A percentile compares a stretch with the other conserved stretches of the same genome.
phyloP scores from a whole-genome alignment of 2,888 invertebrate genomes.

The Ophion slaviceki region DNA sequence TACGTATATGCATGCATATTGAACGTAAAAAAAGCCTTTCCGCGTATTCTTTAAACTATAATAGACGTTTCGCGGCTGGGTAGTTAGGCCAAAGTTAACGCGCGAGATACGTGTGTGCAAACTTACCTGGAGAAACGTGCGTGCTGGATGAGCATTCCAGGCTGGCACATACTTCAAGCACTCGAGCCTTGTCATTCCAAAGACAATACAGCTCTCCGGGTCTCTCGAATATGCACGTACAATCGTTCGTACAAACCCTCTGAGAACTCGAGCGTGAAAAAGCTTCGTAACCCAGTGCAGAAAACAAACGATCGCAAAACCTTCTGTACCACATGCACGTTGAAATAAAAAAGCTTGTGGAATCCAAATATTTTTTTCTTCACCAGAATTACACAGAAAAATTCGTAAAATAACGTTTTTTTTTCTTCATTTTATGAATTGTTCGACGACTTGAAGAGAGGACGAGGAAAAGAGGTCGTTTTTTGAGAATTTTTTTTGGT shows the following conservation, averaged over 20 bases:
- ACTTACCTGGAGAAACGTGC: constrained; percentile 11
- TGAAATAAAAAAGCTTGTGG: no score
- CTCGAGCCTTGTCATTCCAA: constrained; percentile 35
- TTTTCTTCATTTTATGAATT: no score
- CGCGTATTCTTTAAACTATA: constrained; percentile 44
- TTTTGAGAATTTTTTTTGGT: no score
- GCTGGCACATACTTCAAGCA: constrained; percentile 38
- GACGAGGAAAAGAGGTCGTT: no score
- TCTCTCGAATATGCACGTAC: not conserved
- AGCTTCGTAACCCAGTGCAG: constrained; percentile 20
- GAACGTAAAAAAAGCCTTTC: not conserved
- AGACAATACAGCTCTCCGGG: constrained; percentile 40
- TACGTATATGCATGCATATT: not conserved
- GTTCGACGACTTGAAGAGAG: no score
- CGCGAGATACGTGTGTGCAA: not conserved
- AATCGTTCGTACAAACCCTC: not conserved
- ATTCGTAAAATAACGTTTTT: no score
- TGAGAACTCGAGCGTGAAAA: constrained; percentile 44
- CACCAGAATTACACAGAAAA: no score
- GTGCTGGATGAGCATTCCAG: constrained; percentile 25
- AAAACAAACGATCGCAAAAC: not conserved
- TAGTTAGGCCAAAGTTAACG: constrained; percentile 29
- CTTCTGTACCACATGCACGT: not conserved
- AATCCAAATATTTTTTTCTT: no score
- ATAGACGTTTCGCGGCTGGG: constrained; percentile 36